A percentile compares a stretch with the other conserved stretches of the same genome.
Conservation (phyloP, 2,797 vertebrate species). For the Sebastes itinus region DNA sequence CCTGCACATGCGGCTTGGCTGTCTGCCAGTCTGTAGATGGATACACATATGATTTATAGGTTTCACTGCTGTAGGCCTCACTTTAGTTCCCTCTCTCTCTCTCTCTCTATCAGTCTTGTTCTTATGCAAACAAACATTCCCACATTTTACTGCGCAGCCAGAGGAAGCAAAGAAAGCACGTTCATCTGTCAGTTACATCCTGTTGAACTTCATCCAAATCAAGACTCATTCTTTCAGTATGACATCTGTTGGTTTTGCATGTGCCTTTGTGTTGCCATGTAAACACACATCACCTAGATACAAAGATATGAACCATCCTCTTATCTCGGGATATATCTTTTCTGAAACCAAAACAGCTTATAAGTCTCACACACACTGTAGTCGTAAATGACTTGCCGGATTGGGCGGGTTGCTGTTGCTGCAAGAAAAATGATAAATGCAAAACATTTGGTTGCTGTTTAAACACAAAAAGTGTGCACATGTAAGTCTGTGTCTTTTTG, state of each 20-base stretch:
- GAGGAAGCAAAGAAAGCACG: background rate
- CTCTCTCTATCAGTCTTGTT: background rate
- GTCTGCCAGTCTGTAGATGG: conserved; percentile 4
- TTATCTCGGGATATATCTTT: background rate
- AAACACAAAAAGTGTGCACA: background rate
- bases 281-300: background rate
- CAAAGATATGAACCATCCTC: background rate
- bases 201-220: conserved; percentile 17
- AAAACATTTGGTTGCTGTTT: background rate
- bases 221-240: background rate
- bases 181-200: background rate
- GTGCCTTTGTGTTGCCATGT: conserved; percentile 10
- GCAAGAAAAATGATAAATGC: background rate
- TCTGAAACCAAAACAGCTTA: background rate
- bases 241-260: background rate
- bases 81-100: background rate
- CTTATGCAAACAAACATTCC: conserved; percentile 23
- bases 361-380: background rate
- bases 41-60: background rate
- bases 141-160: background rate
- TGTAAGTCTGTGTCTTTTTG: background rate
- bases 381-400: background rate
- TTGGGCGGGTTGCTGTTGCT: background rate
- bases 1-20: background rate
- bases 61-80: background rate